Conservation (phyloP, 2,797 vertebrate species). For the Decapterus maruadsi region DNA sequence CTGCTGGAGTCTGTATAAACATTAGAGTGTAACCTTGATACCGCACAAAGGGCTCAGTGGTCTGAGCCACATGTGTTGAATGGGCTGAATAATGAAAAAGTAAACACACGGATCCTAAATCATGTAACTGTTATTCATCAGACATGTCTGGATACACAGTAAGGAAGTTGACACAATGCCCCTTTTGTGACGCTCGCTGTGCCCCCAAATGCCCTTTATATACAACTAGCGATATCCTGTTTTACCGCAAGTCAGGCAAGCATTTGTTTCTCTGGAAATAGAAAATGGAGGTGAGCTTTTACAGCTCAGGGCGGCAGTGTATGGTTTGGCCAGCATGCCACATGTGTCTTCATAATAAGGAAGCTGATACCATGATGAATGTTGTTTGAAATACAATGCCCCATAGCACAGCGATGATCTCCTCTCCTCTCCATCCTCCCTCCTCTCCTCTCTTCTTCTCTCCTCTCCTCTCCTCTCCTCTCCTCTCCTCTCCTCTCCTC, state of each 20-base stretch:
- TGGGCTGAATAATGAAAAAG: background rate
- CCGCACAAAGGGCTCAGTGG: background rate
- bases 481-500: constrained; percentile 1
- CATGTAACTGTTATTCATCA: background rate
- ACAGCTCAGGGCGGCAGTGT: constrained; percentile 17
- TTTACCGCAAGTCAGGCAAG: constrained; percentile 21
- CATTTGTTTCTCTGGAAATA: constrained; percentile 54
- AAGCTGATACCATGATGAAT: constrained; percentile 60
- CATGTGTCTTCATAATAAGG: constrained; percentile 46
- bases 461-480: background rate
- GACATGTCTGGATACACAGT: constrained; percentile 1
- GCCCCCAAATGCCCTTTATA: constrained; percentile 19
- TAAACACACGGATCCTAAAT: background rate
- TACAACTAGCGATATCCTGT: constrained; percentile 13
- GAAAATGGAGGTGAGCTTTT: constrained; percentile 26
- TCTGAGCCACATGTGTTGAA: background rate
- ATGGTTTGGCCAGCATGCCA: constrained; percentile 19
- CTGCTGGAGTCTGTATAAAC: constrained; percentile 71
- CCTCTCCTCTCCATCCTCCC: constrained; percentile 12
- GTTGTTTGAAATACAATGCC: constrained; percentile 59
- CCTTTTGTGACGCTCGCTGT: constrained; percentile 5
- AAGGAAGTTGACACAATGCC: background rate
- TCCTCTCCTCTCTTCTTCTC: constrained; percentile 18
- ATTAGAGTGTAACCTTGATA: background rate
- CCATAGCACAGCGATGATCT: constrained; percentile 27